Conservation (phyloP, 2,113 vertebrate genomes). For the Sander vitreus region DNA sequence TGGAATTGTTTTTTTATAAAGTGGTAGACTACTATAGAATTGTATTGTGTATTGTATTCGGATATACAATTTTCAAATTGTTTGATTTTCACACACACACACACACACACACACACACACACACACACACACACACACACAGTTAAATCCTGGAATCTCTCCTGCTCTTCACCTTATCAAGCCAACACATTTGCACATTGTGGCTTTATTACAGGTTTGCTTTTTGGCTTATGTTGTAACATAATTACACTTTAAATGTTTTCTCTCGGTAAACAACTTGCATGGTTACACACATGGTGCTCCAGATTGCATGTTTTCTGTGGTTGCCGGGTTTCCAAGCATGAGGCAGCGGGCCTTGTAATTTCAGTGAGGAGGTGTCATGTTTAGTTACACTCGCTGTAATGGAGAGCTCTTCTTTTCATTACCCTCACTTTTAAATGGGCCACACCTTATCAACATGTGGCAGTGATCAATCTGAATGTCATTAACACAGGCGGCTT, state of each 20-base stretch:
- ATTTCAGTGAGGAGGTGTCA: constrained; percentile 74
- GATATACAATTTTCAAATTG: no score
- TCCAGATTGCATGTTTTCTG: constrained; percentile 19
- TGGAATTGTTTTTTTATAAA: no score
- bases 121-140: no score
- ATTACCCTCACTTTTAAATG: constrained; percentile 77
- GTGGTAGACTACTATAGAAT: no score
- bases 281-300: constrained; percentile 22
- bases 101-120: no score
- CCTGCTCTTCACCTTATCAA: neutral
- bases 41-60: no score
- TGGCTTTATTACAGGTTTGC: neutral
- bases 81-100: no score
- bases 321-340: constrained; percentile 1
- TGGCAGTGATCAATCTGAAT: constrained; percentile 84
- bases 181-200: neutral
- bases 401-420: constrained; percentile 81
- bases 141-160: no score
- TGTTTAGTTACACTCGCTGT: constrained; percentile 79
- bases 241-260: constrained; percentile 27
- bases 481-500: constrained; percentile 80
- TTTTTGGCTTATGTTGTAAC: neutral
- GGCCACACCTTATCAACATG: constrained; percentile 72
- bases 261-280: constrained; percentile 6
- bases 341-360: constrained; percentile 48